These are phyloP conservation scores for Lagopus muta DNA, from an alignment of 2,113 vertebrate species.

Conservation along the genomic window DNA sequence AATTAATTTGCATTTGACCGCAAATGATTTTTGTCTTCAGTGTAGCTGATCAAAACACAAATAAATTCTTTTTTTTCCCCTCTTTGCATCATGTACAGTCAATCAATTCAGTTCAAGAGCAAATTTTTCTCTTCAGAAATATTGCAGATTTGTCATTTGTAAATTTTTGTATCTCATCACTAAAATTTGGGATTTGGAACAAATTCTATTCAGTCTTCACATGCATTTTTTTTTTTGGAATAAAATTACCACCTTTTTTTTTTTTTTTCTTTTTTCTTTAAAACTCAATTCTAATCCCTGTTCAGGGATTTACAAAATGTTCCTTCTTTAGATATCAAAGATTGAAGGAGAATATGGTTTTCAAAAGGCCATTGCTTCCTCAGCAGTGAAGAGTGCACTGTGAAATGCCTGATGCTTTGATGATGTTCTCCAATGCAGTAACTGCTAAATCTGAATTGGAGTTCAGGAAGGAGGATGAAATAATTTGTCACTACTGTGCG, in stretches of 20 bases:
- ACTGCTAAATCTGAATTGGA: not conserved
- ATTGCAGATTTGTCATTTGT: not conserved
- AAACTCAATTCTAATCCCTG: not conserved
- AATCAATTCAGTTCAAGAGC: not conserved
- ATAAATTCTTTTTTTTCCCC: accelerated
- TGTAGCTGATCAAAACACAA: not conserved
- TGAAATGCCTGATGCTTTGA: conserved; percentile 17
- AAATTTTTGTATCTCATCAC: not conserved
- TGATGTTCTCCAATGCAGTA: not conserved
- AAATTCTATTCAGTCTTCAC: not conserved
- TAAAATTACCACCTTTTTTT: not conserved
- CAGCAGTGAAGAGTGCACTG: not conserved
- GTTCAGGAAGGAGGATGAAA: not conserved
- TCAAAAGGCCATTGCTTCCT: not conserved
- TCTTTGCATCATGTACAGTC: not conserved
- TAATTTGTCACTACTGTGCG: not conserved
- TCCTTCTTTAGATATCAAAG: not conserved
- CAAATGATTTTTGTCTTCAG: not conserved
- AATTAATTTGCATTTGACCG: not conserved
- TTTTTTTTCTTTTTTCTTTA: not conserved
- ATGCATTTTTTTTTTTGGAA: not conserved
- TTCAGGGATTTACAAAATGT: not conserved
- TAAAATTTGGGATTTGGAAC: not conserved
- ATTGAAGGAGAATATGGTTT: not conserved
- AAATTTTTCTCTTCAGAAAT: not conserved